phyloP scores from a whole-genome alignment of 2,888 invertebrate species.

The Heliconius cydno region DNA sequence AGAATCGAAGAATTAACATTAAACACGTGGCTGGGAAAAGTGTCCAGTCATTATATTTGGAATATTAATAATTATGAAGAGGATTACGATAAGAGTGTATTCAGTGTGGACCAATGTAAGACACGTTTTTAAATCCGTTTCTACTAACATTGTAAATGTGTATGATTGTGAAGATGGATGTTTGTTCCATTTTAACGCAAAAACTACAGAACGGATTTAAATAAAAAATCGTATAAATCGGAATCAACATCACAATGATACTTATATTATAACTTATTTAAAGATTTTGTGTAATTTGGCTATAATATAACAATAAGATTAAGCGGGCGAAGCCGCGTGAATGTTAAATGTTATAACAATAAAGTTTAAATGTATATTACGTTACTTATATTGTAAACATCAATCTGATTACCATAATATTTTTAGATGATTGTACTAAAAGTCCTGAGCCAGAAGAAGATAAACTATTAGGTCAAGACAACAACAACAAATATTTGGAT shows the following conservation, averaged over 20 bases:
- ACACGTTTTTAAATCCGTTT: conserved; percentile 18
- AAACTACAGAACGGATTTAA: no score
- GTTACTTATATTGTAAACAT: background rate
- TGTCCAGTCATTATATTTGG: conserved; percentile 59
- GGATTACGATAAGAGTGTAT: conserved; percentile 52
- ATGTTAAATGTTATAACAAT: background rate
- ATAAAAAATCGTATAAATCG: no score
- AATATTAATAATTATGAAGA: conserved; percentile 57
- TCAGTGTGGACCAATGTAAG: conserved; percentile 54
- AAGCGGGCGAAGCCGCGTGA: no score
- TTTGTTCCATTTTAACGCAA: no score
- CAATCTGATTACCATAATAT: background rate
- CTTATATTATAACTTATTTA: no score
- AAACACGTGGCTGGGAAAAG: conserved; percentile 57
- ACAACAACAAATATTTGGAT: conserved; percentile 61
- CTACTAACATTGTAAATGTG: background rate
- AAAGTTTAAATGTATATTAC: background rate
- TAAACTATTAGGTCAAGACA: conserved; percentile 51
- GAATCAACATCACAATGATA: no score
- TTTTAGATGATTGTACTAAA: conserved; percentile 43
- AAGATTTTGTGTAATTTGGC: no score
- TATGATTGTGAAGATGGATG: no score
- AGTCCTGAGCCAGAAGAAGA: conserved; percentile 16
- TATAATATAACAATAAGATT: no score
- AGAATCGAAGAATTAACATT: conserved; percentile 61